phyloP scores from a whole-genome alignment of 2,113 vertebrate species.

The Lates calcarifer region DNA sequence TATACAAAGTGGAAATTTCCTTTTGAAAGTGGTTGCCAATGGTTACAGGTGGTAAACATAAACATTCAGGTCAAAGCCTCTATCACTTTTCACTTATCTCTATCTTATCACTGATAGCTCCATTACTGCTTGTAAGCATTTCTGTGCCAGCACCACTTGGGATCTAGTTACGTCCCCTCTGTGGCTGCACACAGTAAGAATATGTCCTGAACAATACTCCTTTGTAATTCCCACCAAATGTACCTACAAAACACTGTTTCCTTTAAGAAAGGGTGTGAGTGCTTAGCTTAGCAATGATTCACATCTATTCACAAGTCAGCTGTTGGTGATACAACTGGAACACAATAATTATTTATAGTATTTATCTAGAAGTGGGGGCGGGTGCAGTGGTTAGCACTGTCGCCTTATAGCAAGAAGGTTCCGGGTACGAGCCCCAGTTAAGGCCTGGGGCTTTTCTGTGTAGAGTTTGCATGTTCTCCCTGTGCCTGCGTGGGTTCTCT shows the following conservation, averaged over 20 bases:
- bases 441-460: too few relatives aligned
- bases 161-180: not conserved
- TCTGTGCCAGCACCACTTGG: not conserved
- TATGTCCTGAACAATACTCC: not conserved
- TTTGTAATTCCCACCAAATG: not conserved
- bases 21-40: not conserved
- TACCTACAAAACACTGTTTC: not conserved
- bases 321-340: not conserved
- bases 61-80: not conserved
- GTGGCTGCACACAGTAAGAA: not conserved
- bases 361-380: too few relatives aligned
- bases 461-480: too few relatives aligned
- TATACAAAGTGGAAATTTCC: not conserved
- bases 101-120: not conserved
- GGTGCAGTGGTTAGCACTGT: too few relatives aligned
- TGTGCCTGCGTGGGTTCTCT: too few relatives aligned
- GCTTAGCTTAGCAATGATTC: not conserved
- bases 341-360: not conserved
- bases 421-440: too few relatives aligned
- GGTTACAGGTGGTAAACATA: not conserved
- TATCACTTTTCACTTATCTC: too few relatives aligned
- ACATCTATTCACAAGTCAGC: not conserved
- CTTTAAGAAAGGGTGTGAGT: not conserved
- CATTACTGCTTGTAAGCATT: slow-evolving; percentile 2
- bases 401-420: too few relatives aligned